Evolutionary conservation across 2,888 invertebrate genomes (phyloP), one percentile per base, ranked within the genome.

Genomic region (Tridacna crocea): DNA sequence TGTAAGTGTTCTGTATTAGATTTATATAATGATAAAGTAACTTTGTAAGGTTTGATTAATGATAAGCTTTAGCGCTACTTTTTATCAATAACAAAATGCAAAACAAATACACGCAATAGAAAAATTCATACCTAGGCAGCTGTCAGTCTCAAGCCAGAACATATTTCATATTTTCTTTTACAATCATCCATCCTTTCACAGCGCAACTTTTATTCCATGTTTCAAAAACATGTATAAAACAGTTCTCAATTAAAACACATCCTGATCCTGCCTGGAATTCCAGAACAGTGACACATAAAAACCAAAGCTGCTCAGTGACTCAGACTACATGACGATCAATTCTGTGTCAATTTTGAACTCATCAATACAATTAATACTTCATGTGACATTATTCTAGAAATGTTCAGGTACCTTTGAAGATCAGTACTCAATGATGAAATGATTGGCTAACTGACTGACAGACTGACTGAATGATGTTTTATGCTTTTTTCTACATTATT

Each of bases 211-310:
- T 24, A 46, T 46, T 15, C 27, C 19, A 19, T 13, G 13, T 13
- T 24, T 61, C 48, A 36, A 36, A 36, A 4, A 36, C 36, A 36
- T 36, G 36, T 36, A 36, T 51, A 26, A 70, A 66, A 26, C 66
- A 66, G 10, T 36, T 17, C 66, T 19, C 10, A 22, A 24, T 13
- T 13, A 61, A n/a, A 22, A 36, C 36, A 66, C 66, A 66, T 46
- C 47, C 48, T 13, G 13, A 13, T 61, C 61, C 6, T 19, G 13
- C 48, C 48, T 70, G 70, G 22, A 51, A 51, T 70, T 70, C 51
- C 66, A n/a, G 17, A 3, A 48, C 0, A 70, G 51, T 70, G 70
- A 70, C 70, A 70, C 70, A 70, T 70, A 22, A 51, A 70, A 48
- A 61, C 61, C 19, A 46, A 70, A 26, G 70, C 48, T 51, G 15